Evolutionary conservation across 2,797 vertebrate species (phyloP), one percentile per base, ranked within the genome.

Genomic region (Euthynnus affinis): DNA sequence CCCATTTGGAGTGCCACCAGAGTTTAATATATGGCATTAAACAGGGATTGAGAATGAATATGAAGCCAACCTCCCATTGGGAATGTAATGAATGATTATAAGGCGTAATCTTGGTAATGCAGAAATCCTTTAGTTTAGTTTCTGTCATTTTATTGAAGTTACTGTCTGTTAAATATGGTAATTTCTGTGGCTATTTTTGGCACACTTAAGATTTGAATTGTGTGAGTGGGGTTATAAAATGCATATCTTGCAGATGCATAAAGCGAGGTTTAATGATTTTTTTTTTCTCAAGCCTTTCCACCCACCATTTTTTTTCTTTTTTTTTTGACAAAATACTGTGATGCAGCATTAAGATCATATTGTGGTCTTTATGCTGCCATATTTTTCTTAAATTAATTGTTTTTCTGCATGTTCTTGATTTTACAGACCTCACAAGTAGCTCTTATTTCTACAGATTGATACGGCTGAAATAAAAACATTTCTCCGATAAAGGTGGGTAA

Each of bases 21-120:
- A 91, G 92, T 94, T 92, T 95, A 95, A 95, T 94, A 94, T 92
- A 94, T 89, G 92, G 90, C 90, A 93, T 95, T 94, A 94, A 94
- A 94, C 88, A 91, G 89, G 88, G 90, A 93, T 89, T 93, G 91
- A 88, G 91, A 86, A 88, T 87, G 91, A 94, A 91, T 91, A 94
- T 94, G 94, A 94, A 94, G 89, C 86, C 91, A 88, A 85, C 89
- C 92, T 94, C 92, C 94, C 94, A 92, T 76, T 92, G 94, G 94
- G 93, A 95, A 90, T 88, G 91, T 94, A 94, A 94, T 95, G 93
- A 94, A 94, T 94, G 92, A 95, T 94, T 94, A 94, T 88, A 89
- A 90, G 78, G 86, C 81, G 91, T 95, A 95, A 95, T 95, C 94
- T 93, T 87, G 53, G 90, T 93, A 92, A 93, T 92, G 87, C 91